A percentile compares a stretch with the other conserved stretches of the same genome.
These are phyloP conservation scores for Pseudomyrmex concolor DNA, from an alignment of 1,140 invertebrate genomes.

Conservation along the genomic window DNA sequence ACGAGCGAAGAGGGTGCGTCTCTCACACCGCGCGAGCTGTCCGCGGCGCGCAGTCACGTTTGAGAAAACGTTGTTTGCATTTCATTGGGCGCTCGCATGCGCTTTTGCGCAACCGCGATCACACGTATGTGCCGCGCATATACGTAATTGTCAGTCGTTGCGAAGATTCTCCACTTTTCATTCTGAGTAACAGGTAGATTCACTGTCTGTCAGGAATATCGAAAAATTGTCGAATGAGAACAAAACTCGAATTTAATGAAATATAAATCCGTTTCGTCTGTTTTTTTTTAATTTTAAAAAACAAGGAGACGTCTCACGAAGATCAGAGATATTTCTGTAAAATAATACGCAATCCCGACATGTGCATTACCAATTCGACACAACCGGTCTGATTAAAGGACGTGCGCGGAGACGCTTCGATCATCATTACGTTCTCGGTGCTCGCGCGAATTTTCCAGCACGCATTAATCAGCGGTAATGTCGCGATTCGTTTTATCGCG, in stretches of 20 bases:
- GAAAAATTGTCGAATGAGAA: neutral
- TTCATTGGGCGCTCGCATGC: constrained; percentile 36
- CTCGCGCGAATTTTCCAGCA: constrained; percentile 38
- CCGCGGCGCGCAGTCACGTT: constrained; percentile 19
- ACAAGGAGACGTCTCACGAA: no score
- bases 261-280: no score
- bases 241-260: neutral
- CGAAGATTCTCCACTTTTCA: neutral
- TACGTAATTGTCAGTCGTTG: neutral
- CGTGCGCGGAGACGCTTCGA: constrained; percentile 19
- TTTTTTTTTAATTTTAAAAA: no score
- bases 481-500: constrained; percentile 43
- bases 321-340: no score
- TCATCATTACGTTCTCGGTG: constrained; percentile 33
- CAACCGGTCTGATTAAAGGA: constrained; percentile 13
- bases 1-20: constrained; percentile 47
- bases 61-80: constrained; percentile 65
- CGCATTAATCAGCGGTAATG: constrained; percentile 48
- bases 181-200: neutral
- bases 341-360: neutral
- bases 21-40: neutral
- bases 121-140: neutral
- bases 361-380: neutral
- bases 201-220: neutral
- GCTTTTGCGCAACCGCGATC: constrained; percentile 41